Conservation (phyloP, 2,888 invertebrate genomes). For the Kryphioiulus occultus region DNA sequence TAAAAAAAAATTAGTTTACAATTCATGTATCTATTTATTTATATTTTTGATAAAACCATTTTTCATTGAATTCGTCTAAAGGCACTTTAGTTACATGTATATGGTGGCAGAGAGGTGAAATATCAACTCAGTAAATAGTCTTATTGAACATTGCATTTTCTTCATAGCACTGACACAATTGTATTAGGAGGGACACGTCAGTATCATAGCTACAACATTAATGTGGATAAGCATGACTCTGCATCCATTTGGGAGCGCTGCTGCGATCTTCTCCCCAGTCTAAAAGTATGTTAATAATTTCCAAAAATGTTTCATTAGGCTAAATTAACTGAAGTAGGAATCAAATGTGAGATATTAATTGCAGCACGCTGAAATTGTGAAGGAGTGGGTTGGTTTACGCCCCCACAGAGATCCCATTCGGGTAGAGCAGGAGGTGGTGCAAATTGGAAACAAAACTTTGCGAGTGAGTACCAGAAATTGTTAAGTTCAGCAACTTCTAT, state of each 20-base stretch:
- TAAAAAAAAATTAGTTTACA: too few relatives aligned
- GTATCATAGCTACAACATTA: slow-evolving; percentile 76
- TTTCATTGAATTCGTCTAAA: too few relatives aligned
- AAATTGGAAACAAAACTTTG: neutral
- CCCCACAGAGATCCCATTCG: slow-evolving; percentile 73
- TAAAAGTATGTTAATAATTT: slow-evolving; percentile 61
- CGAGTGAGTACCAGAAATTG: slow-evolving; percentile 29
- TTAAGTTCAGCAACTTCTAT: slow-evolving; percentile 1
- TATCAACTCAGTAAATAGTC: too few relatives aligned
- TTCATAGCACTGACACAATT: slow-evolving; percentile 69
- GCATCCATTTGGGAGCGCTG: slow-evolving; percentile 82
- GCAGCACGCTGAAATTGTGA: slow-evolving; percentile 67
- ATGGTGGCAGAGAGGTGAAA: too few relatives aligned
- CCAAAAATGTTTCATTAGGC: neutral
- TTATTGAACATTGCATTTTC: neutral
- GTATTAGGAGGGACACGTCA: slow-evolving; percentile 87
- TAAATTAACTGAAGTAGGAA: neutral
- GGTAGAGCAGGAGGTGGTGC: slow-evolving; percentile 57
- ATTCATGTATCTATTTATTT: too few relatives aligned
- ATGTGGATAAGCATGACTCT: slow-evolving; percentile 75
- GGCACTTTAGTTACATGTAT: too few relatives aligned
- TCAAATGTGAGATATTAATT: slow-evolving; percentile 16
- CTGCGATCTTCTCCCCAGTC: slow-evolving; percentile 75
- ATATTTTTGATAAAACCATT: too few relatives aligned
- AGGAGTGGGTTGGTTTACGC: slow-evolving; percentile 83